These are phyloP conservation scores for Phaedon cochleariae DNA, from an alignment of 2,888 invertebrate genomes.

Conservation along the genomic window DNA sequence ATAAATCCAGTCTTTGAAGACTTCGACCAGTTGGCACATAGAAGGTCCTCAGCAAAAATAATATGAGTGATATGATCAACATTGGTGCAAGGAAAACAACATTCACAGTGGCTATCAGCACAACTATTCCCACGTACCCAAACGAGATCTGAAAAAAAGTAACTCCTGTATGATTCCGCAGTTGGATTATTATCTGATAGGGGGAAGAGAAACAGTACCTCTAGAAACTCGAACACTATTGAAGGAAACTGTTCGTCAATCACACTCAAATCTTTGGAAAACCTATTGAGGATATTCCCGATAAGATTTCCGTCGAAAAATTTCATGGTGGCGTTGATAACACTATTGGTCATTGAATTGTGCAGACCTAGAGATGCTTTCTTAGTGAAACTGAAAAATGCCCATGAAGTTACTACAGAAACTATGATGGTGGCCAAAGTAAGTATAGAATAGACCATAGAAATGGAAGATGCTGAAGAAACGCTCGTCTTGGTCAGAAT, in stretches of 20 bases:
- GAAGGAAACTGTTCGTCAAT: slow-evolving; percentile 63
- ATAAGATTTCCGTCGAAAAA: slow-evolving; percentile 57
- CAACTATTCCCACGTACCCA: slow-evolving; percentile 37
- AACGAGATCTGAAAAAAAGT: slow-evolving; percentile 36
- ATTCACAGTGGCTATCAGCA: slow-evolving; percentile 41
- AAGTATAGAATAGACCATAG: slow-evolving; percentile 30
- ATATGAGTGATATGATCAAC: slow-evolving; percentile 27
- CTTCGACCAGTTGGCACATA: slow-evolving; percentile 46
- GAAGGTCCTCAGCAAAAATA: slow-evolving; percentile 37
- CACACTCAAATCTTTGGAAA: slow-evolving; percentile 74
- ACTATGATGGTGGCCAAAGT: slow-evolving; percentile 36
- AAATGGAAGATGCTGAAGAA: slow-evolving; percentile 8
- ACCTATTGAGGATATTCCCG: slow-evolving; percentile 65
- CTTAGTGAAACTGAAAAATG: slow-evolving; percentile 35
- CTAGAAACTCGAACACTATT: slow-evolving; percentile 39
- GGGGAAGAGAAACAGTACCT: slow-evolving; percentile 29
- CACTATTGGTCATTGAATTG: slow-evolving; percentile 67
- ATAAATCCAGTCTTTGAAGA: slow-evolving; percentile 43
- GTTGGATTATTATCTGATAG: no score
- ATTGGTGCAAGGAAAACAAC: slow-evolving; percentile 39
- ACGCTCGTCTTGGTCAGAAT: no score
- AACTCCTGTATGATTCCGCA: no score
- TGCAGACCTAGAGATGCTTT: slow-evolving; percentile 61
- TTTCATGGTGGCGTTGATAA: slow-evolving; percentile 65
- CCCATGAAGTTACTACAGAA: no score